These are phyloP conservation scores for Carassius carassius DNA, from an alignment of 2,113 vertebrate genomes.

Conservation along the genomic window DNA sequence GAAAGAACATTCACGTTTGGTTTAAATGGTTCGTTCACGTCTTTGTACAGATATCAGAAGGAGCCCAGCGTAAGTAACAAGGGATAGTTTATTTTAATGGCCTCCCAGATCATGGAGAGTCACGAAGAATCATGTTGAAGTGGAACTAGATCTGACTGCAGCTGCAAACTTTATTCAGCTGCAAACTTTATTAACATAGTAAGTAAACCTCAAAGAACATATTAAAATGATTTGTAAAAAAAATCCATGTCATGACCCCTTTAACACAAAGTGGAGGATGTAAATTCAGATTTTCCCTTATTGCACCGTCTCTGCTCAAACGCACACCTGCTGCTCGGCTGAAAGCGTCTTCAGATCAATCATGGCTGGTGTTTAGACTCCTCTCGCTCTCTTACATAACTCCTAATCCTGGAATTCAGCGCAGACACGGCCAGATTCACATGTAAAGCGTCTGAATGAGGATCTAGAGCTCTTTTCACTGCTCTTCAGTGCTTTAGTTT, in stretches of 20 bases:
- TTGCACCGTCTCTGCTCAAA: background rate
- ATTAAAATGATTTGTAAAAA: too few species aligned
- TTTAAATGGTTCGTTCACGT: too few species aligned
- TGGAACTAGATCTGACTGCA: too few species aligned
- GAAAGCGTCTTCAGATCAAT: conserved; percentile 50
- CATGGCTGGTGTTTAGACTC: conserved; percentile 44
- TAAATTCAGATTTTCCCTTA: conserved; percentile 63
- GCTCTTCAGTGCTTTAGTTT: conserved; percentile 18
- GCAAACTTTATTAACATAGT: too few species aligned
- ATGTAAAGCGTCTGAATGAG: conserved; percentile 50
- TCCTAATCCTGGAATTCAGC: conserved; percentile 47
- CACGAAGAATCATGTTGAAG: too few species aligned
- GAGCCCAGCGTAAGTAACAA: too few species aligned
- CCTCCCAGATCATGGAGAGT: too few species aligned
- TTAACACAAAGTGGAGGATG: conserved; percentile 74
- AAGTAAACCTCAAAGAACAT: too few species aligned
- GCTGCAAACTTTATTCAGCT: too few species aligned
- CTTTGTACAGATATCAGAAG: too few species aligned
- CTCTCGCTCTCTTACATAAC: conserved; percentile 32
- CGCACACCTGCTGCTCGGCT: conserved; percentile 51
- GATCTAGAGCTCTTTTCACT: conserved; percentile 41
- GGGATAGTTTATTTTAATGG: too few species aligned
- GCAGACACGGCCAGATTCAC: conserved; percentile 39
- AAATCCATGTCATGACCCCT: conserved; percentile 42
- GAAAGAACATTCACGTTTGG: too few species aligned